Percentiles rank a stretch among this genome's conserved stretches.
Conservation (phyloP, 2,797 vertebrate genomes). For the Crocidura indochinensis region DNA sequence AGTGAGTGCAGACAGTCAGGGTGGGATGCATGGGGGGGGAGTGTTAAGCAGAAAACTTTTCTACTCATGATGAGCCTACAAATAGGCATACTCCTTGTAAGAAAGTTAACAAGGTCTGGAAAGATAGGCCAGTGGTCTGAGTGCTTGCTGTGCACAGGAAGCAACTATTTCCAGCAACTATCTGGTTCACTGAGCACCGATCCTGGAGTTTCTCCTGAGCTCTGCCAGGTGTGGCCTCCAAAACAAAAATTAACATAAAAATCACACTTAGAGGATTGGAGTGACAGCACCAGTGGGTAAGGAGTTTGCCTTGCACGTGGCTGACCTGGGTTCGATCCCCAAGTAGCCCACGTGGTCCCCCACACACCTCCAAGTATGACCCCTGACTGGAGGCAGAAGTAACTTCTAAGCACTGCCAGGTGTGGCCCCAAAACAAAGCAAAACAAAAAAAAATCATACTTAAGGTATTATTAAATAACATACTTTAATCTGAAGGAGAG, state of each 20-base stretch:
- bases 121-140: background rate
- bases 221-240: no score
- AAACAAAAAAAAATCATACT: background rate
- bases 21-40: background rate
- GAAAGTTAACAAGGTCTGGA: background rate
- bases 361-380: no score
- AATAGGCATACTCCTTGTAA: background rate
- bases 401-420: no score
- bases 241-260: no score
- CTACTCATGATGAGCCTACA: background rate
- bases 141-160: background rate
- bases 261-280: no score
- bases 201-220: background rate
- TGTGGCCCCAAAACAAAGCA: background rate
- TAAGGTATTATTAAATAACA: constrained; percentile 3
- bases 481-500: constrained; percentile 23
- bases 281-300: no score
- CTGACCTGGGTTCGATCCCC: no score
- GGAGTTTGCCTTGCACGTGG: no score
- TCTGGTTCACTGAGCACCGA: background rate
- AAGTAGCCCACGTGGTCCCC: no score
- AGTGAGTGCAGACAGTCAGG: background rate
- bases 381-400: no score
- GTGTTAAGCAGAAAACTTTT: background rate
- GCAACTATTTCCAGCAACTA: background rate